phyloP scores from a whole-genome alignment of 2,113 vertebrate species.

The Ceyx cyanopectus region DNA sequence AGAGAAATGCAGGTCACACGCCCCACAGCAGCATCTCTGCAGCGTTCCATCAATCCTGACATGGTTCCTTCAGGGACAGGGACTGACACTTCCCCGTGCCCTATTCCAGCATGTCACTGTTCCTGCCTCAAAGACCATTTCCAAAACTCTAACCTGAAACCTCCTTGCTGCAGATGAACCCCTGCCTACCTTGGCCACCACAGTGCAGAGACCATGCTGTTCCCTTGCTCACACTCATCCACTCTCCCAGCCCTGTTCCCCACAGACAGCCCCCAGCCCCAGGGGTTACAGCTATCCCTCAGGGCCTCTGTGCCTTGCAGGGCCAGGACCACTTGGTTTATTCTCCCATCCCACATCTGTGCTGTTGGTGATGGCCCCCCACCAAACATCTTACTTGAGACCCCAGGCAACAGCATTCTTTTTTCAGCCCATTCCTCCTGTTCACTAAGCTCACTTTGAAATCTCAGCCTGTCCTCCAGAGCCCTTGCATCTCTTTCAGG shows the following conservation, averaged over 20 bases:
- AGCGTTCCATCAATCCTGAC: constrained; percentile 36
- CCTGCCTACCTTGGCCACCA: background rate
- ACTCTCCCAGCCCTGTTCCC: background rate
- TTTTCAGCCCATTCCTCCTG: background rate
- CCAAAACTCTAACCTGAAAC: background rate
- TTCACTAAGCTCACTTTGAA: background rate
- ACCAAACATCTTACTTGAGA: background rate
- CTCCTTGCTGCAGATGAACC: background rate
- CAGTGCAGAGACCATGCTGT: background rate
- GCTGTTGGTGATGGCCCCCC: background rate
- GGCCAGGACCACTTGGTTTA: background rate
- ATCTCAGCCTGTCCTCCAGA: background rate
- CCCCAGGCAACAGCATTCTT: background rate
- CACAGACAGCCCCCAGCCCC: background rate
- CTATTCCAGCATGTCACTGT: background rate
- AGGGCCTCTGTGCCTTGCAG: background rate
- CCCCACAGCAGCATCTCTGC: background rate
- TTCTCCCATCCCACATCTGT: background rate
- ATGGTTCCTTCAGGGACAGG: background rate
- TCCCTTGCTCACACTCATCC: background rate
- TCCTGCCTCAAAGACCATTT: background rate
- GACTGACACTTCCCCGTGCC: background rate
- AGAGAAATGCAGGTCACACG: background rate
- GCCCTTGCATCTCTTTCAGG: background rate
- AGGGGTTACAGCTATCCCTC: background rate